Evolutionary conservation across 2,797 vertebrate species (phyloP), one percentile per base, ranked within the genome.

Genomic region (Cynodonichthys magdalenae): DNA sequence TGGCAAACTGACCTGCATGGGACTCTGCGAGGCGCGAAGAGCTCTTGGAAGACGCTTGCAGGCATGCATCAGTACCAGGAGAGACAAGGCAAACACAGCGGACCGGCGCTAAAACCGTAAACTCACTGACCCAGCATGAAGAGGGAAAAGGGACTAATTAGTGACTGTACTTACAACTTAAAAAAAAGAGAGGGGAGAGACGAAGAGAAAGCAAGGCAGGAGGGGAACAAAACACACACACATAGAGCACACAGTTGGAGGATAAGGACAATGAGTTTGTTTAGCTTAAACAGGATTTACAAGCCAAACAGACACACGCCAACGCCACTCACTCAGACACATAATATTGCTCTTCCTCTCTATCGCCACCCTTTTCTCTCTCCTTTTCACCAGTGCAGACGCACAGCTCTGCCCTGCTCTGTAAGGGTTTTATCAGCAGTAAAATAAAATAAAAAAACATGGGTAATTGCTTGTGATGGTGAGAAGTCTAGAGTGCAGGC

Each of bases 201-300:
- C 5, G 56, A 64, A 58, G 53, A 65, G 70, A 64, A 63, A 65
- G 63, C 64, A 54, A 58, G 66, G 50, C 29, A 18, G 11, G 24
- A 44, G 29, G 39, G 18, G 41, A 17, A 20, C 14, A 31, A 61
- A 34, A 34, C 31, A 10, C 45, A 69, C 45, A 70, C 77, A 60
- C 20, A 67, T 15, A 62, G 28, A 81, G 76, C 69, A 76, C 63
- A 39, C 88, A 88, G 88, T 90, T 89, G 85, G 85, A 84, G 82
- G 86, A 90, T 85, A 80, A 87, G 85, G 84, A 91, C 88, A 90
- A 92, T 91, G 87, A 92, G 88, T 93, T 93, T 93, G 90, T 91
- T 92, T 91, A 91, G 89, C 90, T 92, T 90, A 87, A 93, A 90
- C 88, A 84, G 90, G 89, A 92, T 94, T 93, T 92, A 89, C 86